These are phyloP conservation scores for Phoxinus phoxinus DNA, from an alignment of 2,113 vertebrate species.

Conservation along the genomic window DNA sequence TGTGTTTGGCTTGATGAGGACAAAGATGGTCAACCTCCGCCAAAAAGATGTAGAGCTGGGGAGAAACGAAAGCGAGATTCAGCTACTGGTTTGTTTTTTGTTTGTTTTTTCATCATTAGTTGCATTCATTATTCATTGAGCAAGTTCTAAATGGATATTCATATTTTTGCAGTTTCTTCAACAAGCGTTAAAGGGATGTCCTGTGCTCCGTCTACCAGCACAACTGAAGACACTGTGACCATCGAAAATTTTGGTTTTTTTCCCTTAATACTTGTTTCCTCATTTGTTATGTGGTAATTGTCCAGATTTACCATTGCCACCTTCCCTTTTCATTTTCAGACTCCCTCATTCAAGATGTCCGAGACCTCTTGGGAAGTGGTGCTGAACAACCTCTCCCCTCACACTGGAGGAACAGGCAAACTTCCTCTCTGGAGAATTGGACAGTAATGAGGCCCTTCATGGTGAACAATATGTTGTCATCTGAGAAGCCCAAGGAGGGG, in stretches of 20 bases:
- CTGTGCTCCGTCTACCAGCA: too few species aligned
- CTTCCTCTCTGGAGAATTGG: background rate
- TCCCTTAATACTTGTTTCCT: background rate
- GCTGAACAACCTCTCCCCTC: background rate
- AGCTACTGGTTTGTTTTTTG: background rate
- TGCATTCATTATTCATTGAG: background rate
- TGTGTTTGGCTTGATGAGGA: background rate
- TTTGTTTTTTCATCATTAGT: background rate
- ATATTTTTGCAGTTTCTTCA: slow-evolving; percentile 14
- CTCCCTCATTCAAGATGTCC: slow-evolving; percentile 12
- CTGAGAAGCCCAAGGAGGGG: background rate
- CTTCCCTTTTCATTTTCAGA: slow-evolving; percentile 3
- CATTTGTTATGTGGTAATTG: background rate
- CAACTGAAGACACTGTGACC: background rate
- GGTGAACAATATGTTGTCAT: background rate
- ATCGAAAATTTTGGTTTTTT: background rate
- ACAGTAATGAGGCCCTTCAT: background rate
- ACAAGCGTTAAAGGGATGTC: background rate
- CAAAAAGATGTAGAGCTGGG: background rate
- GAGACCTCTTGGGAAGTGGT: background rate
- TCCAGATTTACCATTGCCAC: background rate
- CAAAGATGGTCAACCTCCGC: background rate
- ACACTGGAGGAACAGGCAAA: slow-evolving; percentile 3
- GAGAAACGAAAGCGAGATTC: background rate
- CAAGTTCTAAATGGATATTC: background rate